Conservation (phyloP, 2,888 invertebrate species). For the Drosophila paramelanica region DNA sequence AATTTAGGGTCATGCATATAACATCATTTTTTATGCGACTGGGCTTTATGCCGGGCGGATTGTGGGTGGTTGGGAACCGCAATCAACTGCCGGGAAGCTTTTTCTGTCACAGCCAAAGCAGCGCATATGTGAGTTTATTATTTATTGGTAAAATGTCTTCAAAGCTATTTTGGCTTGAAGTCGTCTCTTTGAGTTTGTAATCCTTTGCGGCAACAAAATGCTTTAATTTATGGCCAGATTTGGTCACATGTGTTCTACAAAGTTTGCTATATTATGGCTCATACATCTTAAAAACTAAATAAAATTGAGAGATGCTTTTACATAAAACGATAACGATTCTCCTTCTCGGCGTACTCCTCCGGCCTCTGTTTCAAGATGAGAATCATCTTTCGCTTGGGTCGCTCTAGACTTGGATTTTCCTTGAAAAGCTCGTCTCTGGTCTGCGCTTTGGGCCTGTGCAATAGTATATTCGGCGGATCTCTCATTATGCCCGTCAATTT, state of each 20-base stretch:
- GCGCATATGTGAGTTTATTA: slow-evolving; percentile 58
- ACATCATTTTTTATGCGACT: slow-evolving; percentile 72
- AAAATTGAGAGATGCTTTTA: slow-evolving; percentile 6
- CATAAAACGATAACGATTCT: slow-evolving; percentile 6
- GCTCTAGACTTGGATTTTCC: not conserved
- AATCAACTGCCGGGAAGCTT: slow-evolving; percentile 67
- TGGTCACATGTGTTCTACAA: slow-evolving; percentile 59
- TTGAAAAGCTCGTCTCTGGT: not conserved
- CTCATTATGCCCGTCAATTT: slow-evolving; percentile 17
- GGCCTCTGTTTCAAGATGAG: slow-evolving; percentile 12
- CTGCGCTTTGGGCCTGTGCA: not conserved
- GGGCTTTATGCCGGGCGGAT: slow-evolving; percentile 19
- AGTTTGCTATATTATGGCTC: slow-evolving; percentile 56
- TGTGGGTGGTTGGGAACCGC: slow-evolving; percentile 44
- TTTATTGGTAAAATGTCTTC: slow-evolving; percentile 62
- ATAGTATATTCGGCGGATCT: not conserved
- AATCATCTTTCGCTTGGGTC: slow-evolving; percentile 1
- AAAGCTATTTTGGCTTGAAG: slow-evolving; percentile 33
- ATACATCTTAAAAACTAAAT: slow-evolving; percentile 42
- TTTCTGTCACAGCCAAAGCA: slow-evolving; percentile 31
- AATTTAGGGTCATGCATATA: slow-evolving; percentile 83
- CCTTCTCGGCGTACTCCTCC: too few relatives aligned
- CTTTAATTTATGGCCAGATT: slow-evolving; percentile 66
- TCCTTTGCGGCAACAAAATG: slow-evolving; percentile 47
- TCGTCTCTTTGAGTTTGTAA: slow-evolving; percentile 44